Percentiles rank a stretch among this genome's conserved stretches.
These are phyloP conservation scores for Ferrisia virgata DNA, from an alignment of 2,888 invertebrate species.

Conservation along the genomic window DNA sequence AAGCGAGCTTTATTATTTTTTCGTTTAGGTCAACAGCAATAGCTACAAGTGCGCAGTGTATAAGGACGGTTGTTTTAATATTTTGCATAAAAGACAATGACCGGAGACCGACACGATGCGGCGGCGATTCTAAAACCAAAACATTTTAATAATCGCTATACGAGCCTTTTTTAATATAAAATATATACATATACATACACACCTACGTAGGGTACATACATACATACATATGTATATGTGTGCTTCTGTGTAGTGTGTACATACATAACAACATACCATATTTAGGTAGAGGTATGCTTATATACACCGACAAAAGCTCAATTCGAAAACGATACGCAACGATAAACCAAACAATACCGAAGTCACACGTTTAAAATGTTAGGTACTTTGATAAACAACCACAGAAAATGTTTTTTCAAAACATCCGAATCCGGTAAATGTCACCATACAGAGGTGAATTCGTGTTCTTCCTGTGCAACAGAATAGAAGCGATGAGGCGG, in stretches of 20 bases:
- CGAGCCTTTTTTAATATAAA: too few relatives aligned
- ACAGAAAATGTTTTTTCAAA: constrained; percentile 35
- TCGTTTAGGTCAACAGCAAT: background rate
- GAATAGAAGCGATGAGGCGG: constrained; percentile 24
- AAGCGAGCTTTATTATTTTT: background rate
- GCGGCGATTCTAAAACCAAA: background rate
- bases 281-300: background rate
- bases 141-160: background rate
- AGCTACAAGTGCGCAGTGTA: background rate
- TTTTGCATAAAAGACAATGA: constrained; percentile 19
- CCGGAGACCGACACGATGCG: background rate
- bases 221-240: too few relatives aligned
- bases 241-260: too few relatives aligned
- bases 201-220: too few relatives aligned
- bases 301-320: background rate
- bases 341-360: constrained; percentile 24
- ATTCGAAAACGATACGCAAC: constrained; percentile 2
- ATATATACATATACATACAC: background rate
- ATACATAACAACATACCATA: background rate
- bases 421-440: constrained; percentile 45
- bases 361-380: background rate
- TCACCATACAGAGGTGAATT: constrained; percentile 42
- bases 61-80: background rate
- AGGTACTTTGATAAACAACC: constrained; percentile 22
- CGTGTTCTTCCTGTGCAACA: constrained; percentile 42